Evolutionary conservation across 1,140 invertebrate genomes (phyloP), one percentile per base, ranked within the genome.

Genomic region (Adelges cooleyi): DNA sequence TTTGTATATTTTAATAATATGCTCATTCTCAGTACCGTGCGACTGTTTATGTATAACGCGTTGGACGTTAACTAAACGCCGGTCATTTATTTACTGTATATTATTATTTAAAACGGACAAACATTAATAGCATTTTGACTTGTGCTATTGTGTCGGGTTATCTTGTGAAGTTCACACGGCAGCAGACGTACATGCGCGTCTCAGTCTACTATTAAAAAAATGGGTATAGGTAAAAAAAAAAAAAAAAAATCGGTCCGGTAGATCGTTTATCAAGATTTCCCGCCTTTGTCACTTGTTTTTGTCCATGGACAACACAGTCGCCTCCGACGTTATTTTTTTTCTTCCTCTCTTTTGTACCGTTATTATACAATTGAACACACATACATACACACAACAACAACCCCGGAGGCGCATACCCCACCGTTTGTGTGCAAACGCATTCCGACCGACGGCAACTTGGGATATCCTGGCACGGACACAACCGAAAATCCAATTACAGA

Each of bases 231-330:
- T 20, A 25, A 27, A 51, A 25, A 50, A 15, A 50, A 50, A 50
- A 51, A 11, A 11, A 33, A 33, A 54, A 36, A 54, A 56, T 56
- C 20, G 53, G 2, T 33, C 36, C 53, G 18, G 53, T 42, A 23
- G 53, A 56, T 56, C 53, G 53, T 56, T 56, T 56, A 56, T 56
- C 53, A 56, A 56, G 53, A 56, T 56, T 44, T 56, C 18, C 23
- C n/a, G 38, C 33, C 38, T 56, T 56, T 56, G 53, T 56, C 53
- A 44, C 36, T 56, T n/a, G 53, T 56, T 56, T n/a, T 56, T 56
- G 38, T 56, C 22, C 38, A 22, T 11, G 29, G 5, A 33, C 29
- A 33, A n/a, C n/a, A n/a, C n/a, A n/a, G n/a, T n/a, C n/a, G 15
- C 18, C 52, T 29, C 53, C 53, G 25, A 56, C 53, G 38, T 56